phyloP scores from a whole-genome alignment of 2,113 vertebrate genomes.

The Platysternon megacephalum region DNA sequence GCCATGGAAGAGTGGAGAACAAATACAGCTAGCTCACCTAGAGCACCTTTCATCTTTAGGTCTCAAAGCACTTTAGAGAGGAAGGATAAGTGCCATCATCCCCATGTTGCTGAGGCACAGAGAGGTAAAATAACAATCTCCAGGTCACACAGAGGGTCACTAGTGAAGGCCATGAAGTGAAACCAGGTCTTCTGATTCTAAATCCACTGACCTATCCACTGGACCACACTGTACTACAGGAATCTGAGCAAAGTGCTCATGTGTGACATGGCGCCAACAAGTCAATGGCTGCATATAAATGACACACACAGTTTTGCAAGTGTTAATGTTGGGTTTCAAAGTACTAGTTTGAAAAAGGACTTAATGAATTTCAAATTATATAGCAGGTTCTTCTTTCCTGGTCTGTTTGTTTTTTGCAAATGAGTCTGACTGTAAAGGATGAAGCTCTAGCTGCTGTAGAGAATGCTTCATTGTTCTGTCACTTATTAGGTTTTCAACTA shows the following conservation, averaged over 20 bases:
- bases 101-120: not conserved
- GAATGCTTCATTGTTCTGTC: not conserved
- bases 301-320: not conserved
- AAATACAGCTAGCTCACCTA: slow-evolving; percentile 23
- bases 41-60: slow-evolving; percentile 13
- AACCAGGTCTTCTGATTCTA: not conserved
- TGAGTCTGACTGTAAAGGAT: not conserved
- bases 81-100: not conserved
- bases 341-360: not conserved
- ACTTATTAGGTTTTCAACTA: not conserved
- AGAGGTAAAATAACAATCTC: not conserved
- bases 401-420: slow-evolving; percentile 3
- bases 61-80: not conserved
- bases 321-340: not conserved
- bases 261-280: not conserved
- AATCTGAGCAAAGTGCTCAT: not conserved
- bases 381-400: not conserved
- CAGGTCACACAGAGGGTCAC: not conserved
- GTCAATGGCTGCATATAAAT: not conserved
- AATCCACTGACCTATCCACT: not conserved
- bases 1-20: not conserved
- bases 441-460: not conserved
- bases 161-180: not conserved
- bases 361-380: not conserved
- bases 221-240: not conserved